Base-by-base conservation (phyloP, 2,113 vertebrate genomes). In the Platichthys stellatus region DNA sequence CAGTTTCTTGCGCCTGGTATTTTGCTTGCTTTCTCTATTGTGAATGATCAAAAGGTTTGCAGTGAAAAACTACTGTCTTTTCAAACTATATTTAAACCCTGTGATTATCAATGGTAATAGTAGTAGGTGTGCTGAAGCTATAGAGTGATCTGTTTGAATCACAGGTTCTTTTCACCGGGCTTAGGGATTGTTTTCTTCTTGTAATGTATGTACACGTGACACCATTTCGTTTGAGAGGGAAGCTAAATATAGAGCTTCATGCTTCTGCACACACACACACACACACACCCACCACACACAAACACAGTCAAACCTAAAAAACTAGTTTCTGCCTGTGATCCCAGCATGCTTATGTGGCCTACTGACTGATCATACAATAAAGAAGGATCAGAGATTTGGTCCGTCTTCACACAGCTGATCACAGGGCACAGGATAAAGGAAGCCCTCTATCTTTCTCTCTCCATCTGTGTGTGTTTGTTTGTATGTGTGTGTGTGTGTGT, bases 331-430 rank as follows among this genome's bases (percentile, higher is more conserved):
- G 63, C 38, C 54, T 73, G 72, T 75, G 76, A 53, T 81, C 74
- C 63, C 74, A 51, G 57, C 68, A 76, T 76, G 71, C 59, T 61
- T 62, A 7, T 72, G 61, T 86, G 73, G 62, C 69, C n/a, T n/a
- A 69, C 69, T 68, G 56, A 72, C 66, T 85, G 84, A 89, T 87
- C 85, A 71, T 56, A 83, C 72, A 63, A 51, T 62, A 57, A 78
- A 81, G 54, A 73, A 12, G 20, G 61, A 85, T 81, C 74, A 83
- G 76, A 86, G 74, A 74, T 87, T 78, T 79, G 78, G 78, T 35
- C 59, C 31, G 68, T 67, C 61, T 64, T 71, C 74, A 79, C 51
- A 71, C 38, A 69, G 31, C 45, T 35, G 20, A 79, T 63, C n/a
- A 6, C 62, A 81, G 67, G 61, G 64, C 77, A 63, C 13, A 60